phyloP scores from a whole-genome alignment of 2,888 invertebrate species.

The Volucella inanis region DNA sequence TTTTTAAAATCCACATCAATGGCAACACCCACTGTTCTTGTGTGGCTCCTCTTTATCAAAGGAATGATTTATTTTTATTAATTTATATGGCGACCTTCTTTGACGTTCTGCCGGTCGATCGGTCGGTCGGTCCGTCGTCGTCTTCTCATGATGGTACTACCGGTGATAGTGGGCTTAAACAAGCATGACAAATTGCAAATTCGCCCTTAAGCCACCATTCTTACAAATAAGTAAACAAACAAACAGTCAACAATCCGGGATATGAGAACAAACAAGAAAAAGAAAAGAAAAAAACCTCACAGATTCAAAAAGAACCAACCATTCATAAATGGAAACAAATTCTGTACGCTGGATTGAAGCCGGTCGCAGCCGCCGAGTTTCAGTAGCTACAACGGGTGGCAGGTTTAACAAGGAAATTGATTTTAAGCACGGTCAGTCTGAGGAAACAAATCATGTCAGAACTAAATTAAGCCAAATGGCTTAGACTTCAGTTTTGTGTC shows the following conservation, averaged over 20 bases:
- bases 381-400: constrained; percentile 72
- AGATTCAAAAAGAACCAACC: constrained; percentile 37
- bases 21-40: constrained; percentile 74
- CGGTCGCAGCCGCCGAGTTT: constrained; percentile 42
- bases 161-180: constrained; percentile 55
- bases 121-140: background rate
- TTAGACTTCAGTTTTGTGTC: too few species aligned
- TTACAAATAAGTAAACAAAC: constrained; percentile 31
- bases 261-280: constrained; percentile 67
- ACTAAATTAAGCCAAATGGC: constrained; percentile 72
- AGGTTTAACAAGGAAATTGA: constrained; percentile 74
- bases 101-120: too few species aligned
- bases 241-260: constrained; percentile 51
- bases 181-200: constrained; percentile 75
- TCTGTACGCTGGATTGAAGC: constrained; percentile 47
- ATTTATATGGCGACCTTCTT: constrained; percentile 66
- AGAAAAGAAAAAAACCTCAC: constrained; percentile 5
- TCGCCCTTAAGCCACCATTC: constrained; percentile 70
- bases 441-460: constrained; percentile 69
- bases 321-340: constrained; percentile 67
- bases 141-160: constrained; percentile 31
- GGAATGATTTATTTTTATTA: constrained; percentile 74
- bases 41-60: constrained; percentile 71
- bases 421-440: constrained; percentile 62
- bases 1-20: constrained; percentile 74